Evolutionary conservation across 1,140 invertebrate species (phyloP), one percentile per base, ranked within the genome.

Genomic region (Drosophila obscura): DNA sequence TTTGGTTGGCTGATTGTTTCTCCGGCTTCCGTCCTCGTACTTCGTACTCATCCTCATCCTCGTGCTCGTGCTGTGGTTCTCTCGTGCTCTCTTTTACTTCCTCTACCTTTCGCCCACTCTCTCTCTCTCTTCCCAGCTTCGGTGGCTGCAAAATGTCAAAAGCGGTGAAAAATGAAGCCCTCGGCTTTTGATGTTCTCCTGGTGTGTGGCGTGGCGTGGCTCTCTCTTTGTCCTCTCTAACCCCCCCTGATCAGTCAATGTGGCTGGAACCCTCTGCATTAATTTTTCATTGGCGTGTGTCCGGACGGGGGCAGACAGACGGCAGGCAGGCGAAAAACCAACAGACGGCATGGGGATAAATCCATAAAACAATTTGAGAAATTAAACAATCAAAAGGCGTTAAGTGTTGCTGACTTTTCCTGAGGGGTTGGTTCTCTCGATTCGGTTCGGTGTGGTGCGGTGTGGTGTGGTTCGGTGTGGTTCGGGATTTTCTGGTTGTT

Each of bases 321-420:
- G 39, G 45, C 41, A 58, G 63, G 35, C 50, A 31, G 31, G 55
- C 35, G 35, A 39, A 39, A 39, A 39, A 39, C 35, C 35, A 4
- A 39, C 35, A 39, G 35, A 39, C 35, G 35, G 35, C 35, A 39
- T 39, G 74, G 61, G 61, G 79, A 88, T 88, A 88, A 88, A 88
- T 88, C 84, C 83, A 88, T 88, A 88, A 88, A 88, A 88, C 83
- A 88, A 88, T 88, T 88, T 88, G 79, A 88, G 83, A 88, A 89
- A 88, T 88, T 88, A 88, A 88, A 88, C 83, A 88, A 88, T 88
- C 84, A 88, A 88, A 83, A 88, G 84, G 80, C 83, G 83, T 88
- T 88, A 88, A 88, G 83, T 88, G 76, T 73, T 88, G 69, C 83
- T 88, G 81, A 85, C 81, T 85, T 80, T 73, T 66, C 35, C 48